Evolutionary conservation across 2,113 vertebrate species (phyloP).

Genomic region (Neotragus pygmaeus): DNA sequence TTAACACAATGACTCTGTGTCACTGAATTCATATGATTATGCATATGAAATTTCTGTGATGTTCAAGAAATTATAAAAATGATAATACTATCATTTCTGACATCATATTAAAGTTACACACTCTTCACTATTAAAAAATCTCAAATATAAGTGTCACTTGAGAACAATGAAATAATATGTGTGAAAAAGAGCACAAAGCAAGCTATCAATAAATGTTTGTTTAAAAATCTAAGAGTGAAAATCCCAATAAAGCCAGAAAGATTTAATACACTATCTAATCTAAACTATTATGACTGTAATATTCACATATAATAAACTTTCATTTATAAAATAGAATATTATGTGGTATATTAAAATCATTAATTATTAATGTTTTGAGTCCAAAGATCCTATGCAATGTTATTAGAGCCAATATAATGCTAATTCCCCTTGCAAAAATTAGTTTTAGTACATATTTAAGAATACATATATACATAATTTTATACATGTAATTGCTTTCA

Average conservation of each 20-base stretch:
- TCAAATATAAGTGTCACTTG: neutral
- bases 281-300: constrained; percentile 30
- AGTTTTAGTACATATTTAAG: neutral
- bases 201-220: constrained; percentile 16
- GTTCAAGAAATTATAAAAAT: constrained; percentile 11
- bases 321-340: constrained; percentile 33
- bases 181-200: constrained; percentile 30
- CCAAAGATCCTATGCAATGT: constrained; percentile 3
- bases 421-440: constrained; percentile 1
- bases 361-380: constrained; percentile 46
- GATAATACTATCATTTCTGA: neutral
- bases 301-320: constrained; percentile 48
- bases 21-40: neutral
- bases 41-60: neutral
- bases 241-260: neutral
- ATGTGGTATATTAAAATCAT: constrained; percentile 46
- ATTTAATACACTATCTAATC: neutral
- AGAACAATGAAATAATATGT: constrained; percentile 6
- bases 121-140: neutral
- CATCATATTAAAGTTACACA: neutral
- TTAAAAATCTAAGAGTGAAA: constrained; percentile 13
- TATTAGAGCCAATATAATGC: constrained; percentile 40
- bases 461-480: neutral
- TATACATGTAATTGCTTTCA: neutral
- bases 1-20: neutral